Percentiles rank a stretch among this genome's conserved stretches.
phyloP scores from a whole-genome alignment of 2,113 vertebrate species.

The Ctenomys sociabilis region DNA sequence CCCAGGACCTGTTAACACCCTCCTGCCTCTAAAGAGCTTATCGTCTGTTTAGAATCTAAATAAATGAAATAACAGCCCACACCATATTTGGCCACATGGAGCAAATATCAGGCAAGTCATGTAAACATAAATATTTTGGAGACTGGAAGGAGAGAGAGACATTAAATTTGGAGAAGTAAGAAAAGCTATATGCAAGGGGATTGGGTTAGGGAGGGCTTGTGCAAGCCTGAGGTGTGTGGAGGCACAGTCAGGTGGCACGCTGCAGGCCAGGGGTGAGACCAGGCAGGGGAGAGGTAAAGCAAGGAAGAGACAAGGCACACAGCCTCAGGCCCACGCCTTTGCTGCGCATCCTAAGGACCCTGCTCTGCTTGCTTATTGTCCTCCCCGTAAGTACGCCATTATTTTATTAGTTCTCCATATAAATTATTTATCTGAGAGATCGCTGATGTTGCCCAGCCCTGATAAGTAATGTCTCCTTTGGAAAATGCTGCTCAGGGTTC shows the following conservation, averaged over 20 bases:
- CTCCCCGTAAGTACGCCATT: conserved; percentile 61
- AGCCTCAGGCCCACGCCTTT: neutral
- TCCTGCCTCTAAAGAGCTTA: neutral
- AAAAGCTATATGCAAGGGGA: neutral
- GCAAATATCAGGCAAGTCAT: neutral
- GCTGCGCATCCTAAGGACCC: neutral
- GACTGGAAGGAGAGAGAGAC: neutral
- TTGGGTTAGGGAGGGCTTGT: neutral
- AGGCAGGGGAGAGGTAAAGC: neutral
- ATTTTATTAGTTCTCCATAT: conserved; percentile 78
- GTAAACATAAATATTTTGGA: neutral
- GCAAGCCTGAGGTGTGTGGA: neutral
- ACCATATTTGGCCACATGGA: neutral
- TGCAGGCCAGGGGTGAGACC: fast-evolving
- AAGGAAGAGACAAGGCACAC: neutral
- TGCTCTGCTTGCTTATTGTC: conserved; percentile 50
- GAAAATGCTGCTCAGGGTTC: conserved; percentile 70
- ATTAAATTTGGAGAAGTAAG: neutral
- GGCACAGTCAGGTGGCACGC: neutral
- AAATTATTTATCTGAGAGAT: conserved; percentile 79
- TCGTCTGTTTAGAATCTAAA: neutral
- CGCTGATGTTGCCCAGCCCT: conserved; percentile 63
- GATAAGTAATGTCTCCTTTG: conserved; percentile 72
- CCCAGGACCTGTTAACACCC: neutral
- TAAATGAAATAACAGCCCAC: neutral